phyloP scores from a whole-genome alignment of 2,888 invertebrate species.

The Polylopha cassiicola region DNA sequence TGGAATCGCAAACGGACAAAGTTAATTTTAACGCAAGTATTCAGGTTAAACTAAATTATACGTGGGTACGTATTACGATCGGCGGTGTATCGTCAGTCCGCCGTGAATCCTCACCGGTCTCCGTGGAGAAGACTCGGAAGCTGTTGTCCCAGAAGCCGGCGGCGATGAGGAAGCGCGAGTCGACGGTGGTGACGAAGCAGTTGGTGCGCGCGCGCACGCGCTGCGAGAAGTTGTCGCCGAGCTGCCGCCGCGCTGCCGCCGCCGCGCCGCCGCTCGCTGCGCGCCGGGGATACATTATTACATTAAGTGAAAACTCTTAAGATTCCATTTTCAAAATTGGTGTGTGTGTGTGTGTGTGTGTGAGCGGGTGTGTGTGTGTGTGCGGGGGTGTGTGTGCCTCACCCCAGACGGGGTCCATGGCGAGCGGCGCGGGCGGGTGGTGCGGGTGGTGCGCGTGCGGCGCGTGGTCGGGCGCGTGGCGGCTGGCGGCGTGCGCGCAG shows the following conservation, averaged over 20 bases:
- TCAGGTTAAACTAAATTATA: no score
- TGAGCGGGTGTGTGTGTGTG: no score
- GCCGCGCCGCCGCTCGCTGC: slow-evolving; percentile 86
- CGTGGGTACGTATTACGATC: no score
- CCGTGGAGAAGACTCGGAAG: slow-evolving; percentile 97
- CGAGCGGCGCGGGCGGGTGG: slow-evolving; percentile 89
- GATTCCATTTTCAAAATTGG: no score
- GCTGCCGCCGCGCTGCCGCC: slow-evolving; percentile 87
- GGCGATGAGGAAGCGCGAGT: slow-evolving; percentile 96
- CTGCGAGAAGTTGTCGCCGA: slow-evolving; percentile 99
- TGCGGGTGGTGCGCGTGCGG: slow-evolving; percentile 48
- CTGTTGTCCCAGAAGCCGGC: slow-evolving; percentile 99
- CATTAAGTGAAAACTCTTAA: no score
- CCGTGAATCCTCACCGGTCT: slow-evolving; percentile 92
- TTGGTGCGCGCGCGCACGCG: slow-evolving; percentile 94
- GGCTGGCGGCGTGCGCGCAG: slow-evolving; percentile 50
- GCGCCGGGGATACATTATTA: no score
- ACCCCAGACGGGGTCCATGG: slow-evolving; percentile 98
- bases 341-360: no score
- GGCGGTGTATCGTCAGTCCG: no score
- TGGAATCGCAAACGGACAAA: slow-evolving; percentile 55
- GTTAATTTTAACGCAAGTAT: no score
- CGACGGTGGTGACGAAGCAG: slow-evolving; percentile 98
- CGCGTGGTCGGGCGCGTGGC: slow-evolving; percentile 43
- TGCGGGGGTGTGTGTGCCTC: slow-evolving; percentile 48